phyloP scores from a whole-genome alignment of 2,113 vertebrate genomes.

The Isurus oxyrinchus region DNA sequence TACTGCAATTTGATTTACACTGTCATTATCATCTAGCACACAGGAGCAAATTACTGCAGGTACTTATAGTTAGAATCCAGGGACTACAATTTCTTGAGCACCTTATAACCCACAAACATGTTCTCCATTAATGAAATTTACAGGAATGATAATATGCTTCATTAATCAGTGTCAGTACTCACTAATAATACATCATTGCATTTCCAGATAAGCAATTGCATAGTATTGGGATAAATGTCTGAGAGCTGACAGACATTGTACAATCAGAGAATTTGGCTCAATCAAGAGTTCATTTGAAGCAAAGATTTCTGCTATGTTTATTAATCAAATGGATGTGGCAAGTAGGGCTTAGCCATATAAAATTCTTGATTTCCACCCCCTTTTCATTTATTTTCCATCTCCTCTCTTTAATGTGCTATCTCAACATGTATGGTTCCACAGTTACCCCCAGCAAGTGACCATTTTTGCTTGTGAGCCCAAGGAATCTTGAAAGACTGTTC shows the following conservation, averaged over 20 bases:
- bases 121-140: constrained; percentile 27
- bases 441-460: background rate
- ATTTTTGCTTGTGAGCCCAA: too few species aligned
- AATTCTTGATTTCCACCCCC: background rate
- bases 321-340: background rate
- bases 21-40: background rate
- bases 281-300: background rate
- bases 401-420: background rate
- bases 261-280: background rate
- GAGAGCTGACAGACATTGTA: background rate
- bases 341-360: background rate
- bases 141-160: constrained; percentile 25
- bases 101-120: constrained; percentile 4
- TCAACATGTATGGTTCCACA: background rate
- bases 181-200: background rate
- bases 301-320: background rate
- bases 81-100: background rate
- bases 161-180: constrained; percentile 20
- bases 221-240: background rate
- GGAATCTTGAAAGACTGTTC: background rate
- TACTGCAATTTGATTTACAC: background rate
- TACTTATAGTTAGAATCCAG: background rate
- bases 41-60: constrained; percentile 12
- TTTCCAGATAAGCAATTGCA: background rate
- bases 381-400: background rate